phyloP scores from a whole-genome alignment of 2,113 vertebrate genomes.

The Pao palembangensis region DNA sequence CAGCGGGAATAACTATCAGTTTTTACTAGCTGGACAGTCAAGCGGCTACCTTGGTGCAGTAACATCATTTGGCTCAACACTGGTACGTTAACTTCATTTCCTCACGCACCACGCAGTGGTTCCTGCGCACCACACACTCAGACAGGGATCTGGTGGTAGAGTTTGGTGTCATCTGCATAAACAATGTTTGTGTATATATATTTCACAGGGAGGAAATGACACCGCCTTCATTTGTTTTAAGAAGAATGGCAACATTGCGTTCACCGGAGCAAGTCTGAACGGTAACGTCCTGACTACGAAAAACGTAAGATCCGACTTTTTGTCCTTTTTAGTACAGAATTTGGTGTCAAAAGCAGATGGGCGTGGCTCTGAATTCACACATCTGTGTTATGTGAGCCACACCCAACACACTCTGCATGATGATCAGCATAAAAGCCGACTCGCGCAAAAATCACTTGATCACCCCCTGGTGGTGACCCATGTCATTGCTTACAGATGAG shows the following conservation, averaged over 20 bases:
- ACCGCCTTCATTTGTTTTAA: slow-evolving; percentile 56
- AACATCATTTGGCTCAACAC: neutral
- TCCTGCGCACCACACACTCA: neutral
- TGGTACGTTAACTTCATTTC: slow-evolving; percentile 15
- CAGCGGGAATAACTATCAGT: slow-evolving; percentile 2
- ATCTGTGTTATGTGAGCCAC: no score
- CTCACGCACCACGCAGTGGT: neutral
- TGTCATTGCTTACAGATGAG: no score
- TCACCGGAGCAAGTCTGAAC: slow-evolving; percentile 1
- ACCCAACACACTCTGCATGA: no score
- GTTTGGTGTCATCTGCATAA: neutral
- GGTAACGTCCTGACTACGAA: rapidly evolving
- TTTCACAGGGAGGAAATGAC: slow-evolving; percentile 23
- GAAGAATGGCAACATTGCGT: neutral
- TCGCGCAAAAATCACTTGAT: no score
- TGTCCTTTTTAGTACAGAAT: neutral
- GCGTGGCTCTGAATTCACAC: no score
- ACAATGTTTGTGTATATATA: neutral
- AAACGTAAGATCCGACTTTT: slow-evolving; percentile 24
- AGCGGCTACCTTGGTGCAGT: slow-evolving; percentile 26
- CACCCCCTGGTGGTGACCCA: no score
- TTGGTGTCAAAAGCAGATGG: no score
- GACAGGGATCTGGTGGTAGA: neutral
- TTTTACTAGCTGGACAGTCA: slow-evolving; percentile 38
- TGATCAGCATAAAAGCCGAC: no score